phyloP scores from a whole-genome alignment of 2,113 vertebrate species.

The Climacteris rufus region DNA sequence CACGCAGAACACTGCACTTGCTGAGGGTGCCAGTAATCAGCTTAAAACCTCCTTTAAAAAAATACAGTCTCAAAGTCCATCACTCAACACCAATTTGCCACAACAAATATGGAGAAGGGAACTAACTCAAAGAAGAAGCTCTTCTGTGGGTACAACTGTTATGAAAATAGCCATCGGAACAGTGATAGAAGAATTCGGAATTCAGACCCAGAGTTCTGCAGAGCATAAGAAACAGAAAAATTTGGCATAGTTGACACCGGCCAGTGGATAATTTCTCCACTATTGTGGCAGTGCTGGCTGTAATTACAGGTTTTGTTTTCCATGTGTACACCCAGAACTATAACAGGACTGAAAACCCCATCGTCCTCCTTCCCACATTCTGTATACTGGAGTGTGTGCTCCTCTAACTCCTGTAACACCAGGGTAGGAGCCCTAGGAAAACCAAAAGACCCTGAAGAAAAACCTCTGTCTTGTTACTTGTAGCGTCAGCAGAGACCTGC shows the following conservation, averaged over 20 bases:
- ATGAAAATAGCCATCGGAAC: not conserved
- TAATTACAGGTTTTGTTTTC: not conserved
- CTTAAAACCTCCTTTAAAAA: not conserved
- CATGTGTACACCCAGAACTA: not conserved
- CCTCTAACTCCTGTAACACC: not conserved
- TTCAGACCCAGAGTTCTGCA: not conserved
- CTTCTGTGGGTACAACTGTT: not conserved
- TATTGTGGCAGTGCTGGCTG: not conserved
- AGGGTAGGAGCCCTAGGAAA: not conserved
- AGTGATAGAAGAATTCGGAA: not conserved
- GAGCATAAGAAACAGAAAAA: not conserved
- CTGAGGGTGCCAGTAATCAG: not conserved
- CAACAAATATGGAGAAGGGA: not conserved
- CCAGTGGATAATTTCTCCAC: not conserved
- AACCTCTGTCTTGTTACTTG: not conserved
- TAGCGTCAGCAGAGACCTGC: not conserved
- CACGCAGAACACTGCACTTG: not conserved
- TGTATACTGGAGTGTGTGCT: not conserved
- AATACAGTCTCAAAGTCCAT: not conserved
- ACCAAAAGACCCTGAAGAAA: not conserved
- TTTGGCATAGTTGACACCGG: not conserved
- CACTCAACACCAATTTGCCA: not conserved
- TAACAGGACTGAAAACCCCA: not conserved
- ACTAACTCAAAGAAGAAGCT: not conserved
- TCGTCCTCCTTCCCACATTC: not conserved